Evolutionary conservation across 2,888 invertebrate species (phyloP).

Genomic region (Lasioglossum calceatum): DNA sequence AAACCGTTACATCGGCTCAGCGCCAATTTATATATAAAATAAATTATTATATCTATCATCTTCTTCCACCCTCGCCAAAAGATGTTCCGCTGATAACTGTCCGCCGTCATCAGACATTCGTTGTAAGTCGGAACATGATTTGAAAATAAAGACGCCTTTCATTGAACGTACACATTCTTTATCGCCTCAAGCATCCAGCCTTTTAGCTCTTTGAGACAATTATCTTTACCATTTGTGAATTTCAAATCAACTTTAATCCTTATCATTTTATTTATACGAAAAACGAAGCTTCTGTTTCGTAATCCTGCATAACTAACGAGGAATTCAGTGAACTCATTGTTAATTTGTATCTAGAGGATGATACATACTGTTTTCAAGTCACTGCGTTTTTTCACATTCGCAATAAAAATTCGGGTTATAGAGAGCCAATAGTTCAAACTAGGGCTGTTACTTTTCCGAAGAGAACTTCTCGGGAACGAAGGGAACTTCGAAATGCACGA

Average conservation of each 20-base stretch:
- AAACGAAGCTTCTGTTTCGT: no score
- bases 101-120: background rate
- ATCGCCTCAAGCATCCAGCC: background rate
- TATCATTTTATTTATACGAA: no score
- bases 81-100: background rate
- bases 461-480: no score
- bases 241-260: background rate
- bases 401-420: background rate
- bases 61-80: background rate
- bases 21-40: background rate
- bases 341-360: background rate
- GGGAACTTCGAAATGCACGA: no score
- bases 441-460: no score
- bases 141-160: background rate
- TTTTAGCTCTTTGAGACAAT: background rate
- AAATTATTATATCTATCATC: background rate
- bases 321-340: background rate
- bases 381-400: no score
- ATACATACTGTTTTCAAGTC: background rate
- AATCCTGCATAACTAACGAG: no score
- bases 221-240: background rate
- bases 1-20: background rate
- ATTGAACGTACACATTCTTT: background rate
- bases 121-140: background rate
- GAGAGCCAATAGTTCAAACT: no score